These are phyloP conservation scores for Malurus elegans DNA, from an alignment of 2,113 vertebrate species.

Conservation along the genomic window DNA sequence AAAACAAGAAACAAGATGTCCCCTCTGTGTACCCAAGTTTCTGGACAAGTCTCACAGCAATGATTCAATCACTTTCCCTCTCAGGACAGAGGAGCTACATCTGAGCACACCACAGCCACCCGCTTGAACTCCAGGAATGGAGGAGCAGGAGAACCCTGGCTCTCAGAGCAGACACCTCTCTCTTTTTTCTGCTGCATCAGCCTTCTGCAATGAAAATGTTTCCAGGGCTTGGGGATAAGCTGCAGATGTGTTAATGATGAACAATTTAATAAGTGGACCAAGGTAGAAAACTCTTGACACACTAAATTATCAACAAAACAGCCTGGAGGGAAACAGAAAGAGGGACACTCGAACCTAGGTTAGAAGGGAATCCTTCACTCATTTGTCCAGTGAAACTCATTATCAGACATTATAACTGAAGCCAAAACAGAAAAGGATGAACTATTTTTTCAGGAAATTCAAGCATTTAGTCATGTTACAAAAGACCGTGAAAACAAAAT, in stretches of 20 bases:
- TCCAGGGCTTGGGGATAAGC: background rate
- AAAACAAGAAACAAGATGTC: background rate
- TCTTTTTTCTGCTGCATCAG: background rate
- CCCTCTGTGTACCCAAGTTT: background rate
- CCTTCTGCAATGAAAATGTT: background rate
- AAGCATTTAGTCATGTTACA: background rate
- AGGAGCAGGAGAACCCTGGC: background rate
- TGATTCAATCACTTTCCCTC: background rate
- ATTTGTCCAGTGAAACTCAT: background rate
- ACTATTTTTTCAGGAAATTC: background rate
- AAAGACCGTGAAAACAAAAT: background rate
- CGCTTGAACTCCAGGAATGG: background rate
- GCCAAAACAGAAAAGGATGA: background rate
- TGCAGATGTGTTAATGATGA: background rate
- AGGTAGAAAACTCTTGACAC: background rate
- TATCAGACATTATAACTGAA: background rate
- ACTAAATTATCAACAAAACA: background rate
- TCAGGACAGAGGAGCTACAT: background rate
- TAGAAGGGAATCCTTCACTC: background rate
- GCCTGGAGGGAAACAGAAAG: background rate
- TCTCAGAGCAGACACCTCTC: background rate
- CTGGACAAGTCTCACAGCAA: background rate
- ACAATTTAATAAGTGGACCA: background rate
- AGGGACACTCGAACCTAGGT: background rate
- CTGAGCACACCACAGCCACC: background rate